Base-by-base conservation (phyloP, 2,113 vertebrate species). In the Sclerurus mexicanus region DNA sequence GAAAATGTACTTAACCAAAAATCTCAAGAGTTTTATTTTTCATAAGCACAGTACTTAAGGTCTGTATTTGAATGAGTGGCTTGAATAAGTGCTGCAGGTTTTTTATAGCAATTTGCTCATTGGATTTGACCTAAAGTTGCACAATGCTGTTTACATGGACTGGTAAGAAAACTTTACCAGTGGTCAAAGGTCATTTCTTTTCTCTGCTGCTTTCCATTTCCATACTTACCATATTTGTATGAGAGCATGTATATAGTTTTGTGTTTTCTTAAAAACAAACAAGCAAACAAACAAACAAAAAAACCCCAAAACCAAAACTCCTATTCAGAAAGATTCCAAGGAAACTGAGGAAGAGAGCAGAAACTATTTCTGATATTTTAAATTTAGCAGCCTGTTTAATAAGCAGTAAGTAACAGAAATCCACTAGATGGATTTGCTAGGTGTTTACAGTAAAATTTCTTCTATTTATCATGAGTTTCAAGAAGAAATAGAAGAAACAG, bases 211-310 rank as follows among this genome's bases (percentile, higher is more conserved):
- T 87, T 76, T 84, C 31, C 19, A 6, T 87, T 76, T 81, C 31
- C 17, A 6, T 14, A 44, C 10, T 37, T 88, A 22, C 42, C 47
- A 60, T 7, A 9, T 10, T 59, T 85, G 21, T 25, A 5, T 69
- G 55, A 93, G 4, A 66, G 6, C 12, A 47, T 0, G 0, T 8
- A 0, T 42, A 80, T 10, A 8, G 31, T 47, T 72, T 60, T 39
- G 14, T 78, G 33, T 30, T 40, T 76, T 56, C 49, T 85, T 44
- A 9, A 49, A 72, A 33, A n/a, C n/a, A n/a, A n/a, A n/a, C n/a
- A n/a, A n/a, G n/a, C n/a, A n/a, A n/a, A n/a, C n/a, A 30, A 52
- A 35, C 21, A 14, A 62, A 35, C 58, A 28, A 35, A 50, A 50
- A 28, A 20, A 46, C 17, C 44, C n/a, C n/a, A n/a, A n/a, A n/a